Base-by-base conservation (phyloP, 1,140 invertebrate species). In the Philopotamus ludificatus region DNA sequence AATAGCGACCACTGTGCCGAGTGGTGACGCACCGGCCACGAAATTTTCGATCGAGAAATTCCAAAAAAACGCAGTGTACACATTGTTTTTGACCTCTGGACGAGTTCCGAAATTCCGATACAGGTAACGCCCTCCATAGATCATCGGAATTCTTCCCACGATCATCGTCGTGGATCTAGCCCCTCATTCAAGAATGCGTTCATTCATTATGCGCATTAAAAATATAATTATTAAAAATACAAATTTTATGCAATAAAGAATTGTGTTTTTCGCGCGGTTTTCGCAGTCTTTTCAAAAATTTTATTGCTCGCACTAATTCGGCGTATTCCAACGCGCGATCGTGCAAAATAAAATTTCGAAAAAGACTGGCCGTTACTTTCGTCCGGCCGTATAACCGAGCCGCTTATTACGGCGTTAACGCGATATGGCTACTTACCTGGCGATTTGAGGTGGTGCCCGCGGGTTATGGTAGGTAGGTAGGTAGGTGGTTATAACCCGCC, bases 371-470 rank as follows among this genome's bases (percentile, higher is more conserved):
- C n/a, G n/a, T n/a, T n/a, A n/a, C n/a, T n/a, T n/a, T n/a, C n/a
- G n/a, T n/a, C n/a, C n/a, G n/a, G n/a, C n/a, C n/a, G n/a, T n/a
- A n/a, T n/a, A n/a, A n/a, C n/a, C n/a, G n/a, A n/a, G n/a, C 25
- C 57, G 57, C 42, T 60, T 60, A 60, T 60, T 60, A 60, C 57
- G 18, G 44, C 18, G 42, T 60, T 60, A 60, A 60, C 57, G 44
- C 23, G 57, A 60, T 60, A 60, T 47, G 28, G 57, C 57, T 60
- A 60, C 57, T 60, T 60, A 60, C 41, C 41, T 60, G 57, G 57
- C 28, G 21, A 28, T 60, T 60, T 60, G 22, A 34, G 22, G 18
- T 34, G 42, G 57, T 60, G 57, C 26, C 42, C 34, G 44, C 42
- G 42, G 42, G 42, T 21, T 25, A 47, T 60, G 34, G 9, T 34